Percentiles rank a stretch among this genome's conserved stretches.
Evolutionary conservation across 1,140 invertebrate genomes (phyloP).

Genomic region (Bombus vancouverensis): DNA sequence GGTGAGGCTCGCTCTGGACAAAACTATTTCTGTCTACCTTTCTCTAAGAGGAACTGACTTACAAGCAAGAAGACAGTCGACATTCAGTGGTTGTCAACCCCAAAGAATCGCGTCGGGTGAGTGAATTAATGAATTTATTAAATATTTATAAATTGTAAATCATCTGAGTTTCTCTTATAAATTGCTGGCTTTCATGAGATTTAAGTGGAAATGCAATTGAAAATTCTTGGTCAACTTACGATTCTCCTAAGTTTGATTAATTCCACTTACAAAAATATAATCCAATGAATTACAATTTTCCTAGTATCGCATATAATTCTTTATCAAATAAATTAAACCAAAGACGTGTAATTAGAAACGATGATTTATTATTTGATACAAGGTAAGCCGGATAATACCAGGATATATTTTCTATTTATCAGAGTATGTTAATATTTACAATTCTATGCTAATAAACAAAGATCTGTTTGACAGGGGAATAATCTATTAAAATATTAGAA

Average conservation of each 20-base stretch:
- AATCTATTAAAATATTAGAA: too few relatives aligned
- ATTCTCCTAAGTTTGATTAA: too few relatives aligned
- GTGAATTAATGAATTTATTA: not conserved
- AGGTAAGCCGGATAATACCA: not conserved
- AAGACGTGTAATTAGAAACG: not conserved
- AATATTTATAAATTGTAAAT: not conserved
- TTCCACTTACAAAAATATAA: too few relatives aligned
- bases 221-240: too few relatives aligned
- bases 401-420: not conserved
- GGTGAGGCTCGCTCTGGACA: constrained; percentile 84
- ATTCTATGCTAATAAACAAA: not conserved
- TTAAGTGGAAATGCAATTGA: too few relatives aligned
- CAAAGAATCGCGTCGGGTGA: constrained; percentile 75
- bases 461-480: not conserved
- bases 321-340: not conserved
- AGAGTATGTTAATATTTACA: not conserved
- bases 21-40: constrained; percentile 84
- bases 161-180: too few relatives aligned
- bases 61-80: constrained; percentile 80
- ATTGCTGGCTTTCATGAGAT: too few relatives aligned
- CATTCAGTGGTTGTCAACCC: constrained; percentile 78
- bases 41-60: constrained; percentile 81
- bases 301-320: too few relatives aligned
- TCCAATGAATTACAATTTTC: too few relatives aligned
- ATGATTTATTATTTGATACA: not conserved